phyloP scores from a whole-genome alignment of 2,797 vertebrate genomes.

The Mergus octosetaceus region DNA sequence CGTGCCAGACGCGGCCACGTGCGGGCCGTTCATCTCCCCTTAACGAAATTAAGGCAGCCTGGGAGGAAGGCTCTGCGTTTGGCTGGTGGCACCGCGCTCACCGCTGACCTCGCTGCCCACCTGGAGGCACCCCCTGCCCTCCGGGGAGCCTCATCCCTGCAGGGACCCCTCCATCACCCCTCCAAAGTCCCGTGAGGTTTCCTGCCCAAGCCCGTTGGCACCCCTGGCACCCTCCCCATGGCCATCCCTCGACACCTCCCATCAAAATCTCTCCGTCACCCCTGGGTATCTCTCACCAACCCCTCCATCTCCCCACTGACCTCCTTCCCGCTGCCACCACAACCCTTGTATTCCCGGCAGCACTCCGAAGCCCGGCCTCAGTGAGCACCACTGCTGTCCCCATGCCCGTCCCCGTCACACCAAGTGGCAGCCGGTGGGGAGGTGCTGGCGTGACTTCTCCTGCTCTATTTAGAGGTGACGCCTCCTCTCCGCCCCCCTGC shows the following conservation, averaged over 20 bases:
- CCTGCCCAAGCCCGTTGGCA: background rate
- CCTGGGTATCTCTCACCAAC: too few relatives aligned
- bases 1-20: background rate
- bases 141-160: too few relatives aligned
- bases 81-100: too few relatives aligned
- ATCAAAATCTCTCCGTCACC: too few relatives aligned
- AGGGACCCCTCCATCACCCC: too few relatives aligned
- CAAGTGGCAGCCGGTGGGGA: background rate
- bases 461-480: background rate
- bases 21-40: background rate
- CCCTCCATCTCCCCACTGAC: too few relatives aligned
- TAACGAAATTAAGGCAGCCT: fast-evolving
- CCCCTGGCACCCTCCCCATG: too few relatives aligned
- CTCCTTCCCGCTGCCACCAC: too few relatives aligned
- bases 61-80: fast-evolving
- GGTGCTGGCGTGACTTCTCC: background rate
- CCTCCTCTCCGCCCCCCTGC: background rate
- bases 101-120: background rate
- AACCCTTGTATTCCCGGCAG: too few relatives aligned
- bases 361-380: too few relatives aligned
- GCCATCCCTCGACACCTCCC: too few relatives aligned
- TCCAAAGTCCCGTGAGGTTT: too few relatives aligned
- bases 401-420: background rate
- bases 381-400: background rate
- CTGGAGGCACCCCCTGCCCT: fast-evolving